Evolutionary conservation across 2,888 invertebrate genomes (phyloP).

Genomic region (Antheraea assamensis): DNA sequence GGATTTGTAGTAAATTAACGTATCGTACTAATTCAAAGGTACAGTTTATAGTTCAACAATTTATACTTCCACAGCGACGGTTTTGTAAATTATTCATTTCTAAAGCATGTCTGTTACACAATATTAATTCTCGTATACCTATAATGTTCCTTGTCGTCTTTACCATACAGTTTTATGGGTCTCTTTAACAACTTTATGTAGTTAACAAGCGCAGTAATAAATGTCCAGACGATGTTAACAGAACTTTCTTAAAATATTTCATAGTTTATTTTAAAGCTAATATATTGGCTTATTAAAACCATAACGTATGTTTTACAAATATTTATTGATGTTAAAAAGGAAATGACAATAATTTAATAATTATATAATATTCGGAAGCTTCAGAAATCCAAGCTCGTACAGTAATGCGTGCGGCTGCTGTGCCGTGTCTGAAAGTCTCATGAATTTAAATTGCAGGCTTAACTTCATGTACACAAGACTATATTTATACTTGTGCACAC

Average conservation of each 20-base stretch:
- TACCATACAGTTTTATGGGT: not conserved
- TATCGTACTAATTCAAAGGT: too few relatives aligned
- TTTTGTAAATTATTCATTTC: not conserved
- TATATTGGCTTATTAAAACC: not conserved
- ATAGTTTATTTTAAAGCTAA: not conserved
- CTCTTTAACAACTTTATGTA: not conserved
- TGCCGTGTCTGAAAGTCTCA: too few relatives aligned
- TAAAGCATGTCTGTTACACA: not conserved
- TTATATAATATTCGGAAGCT: not conserved
- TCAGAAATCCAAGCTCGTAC: not conserved
- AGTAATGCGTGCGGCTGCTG: too few relatives aligned
- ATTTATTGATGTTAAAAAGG: too few relatives aligned
- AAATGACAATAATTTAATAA: too few relatives aligned
- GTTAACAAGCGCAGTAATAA: not conserved
- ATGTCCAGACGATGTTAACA: not conserved
- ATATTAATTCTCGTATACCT: not conserved
- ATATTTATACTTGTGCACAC: too few relatives aligned
- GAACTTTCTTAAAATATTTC: not conserved
- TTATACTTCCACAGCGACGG: too few relatives aligned
- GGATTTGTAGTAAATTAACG: too few relatives aligned
- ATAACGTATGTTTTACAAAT: not conserved
- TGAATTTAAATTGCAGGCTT: too few relatives aligned
- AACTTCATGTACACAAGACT: too few relatives aligned
- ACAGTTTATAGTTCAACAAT: too few relatives aligned
- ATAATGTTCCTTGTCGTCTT: not conserved